A percentile compares a stretch with the other conserved stretches of the same genome.
phyloP scores from a whole-genome alignment of 2,888 invertebrate species.

The Antheraea yamamai region DNA sequence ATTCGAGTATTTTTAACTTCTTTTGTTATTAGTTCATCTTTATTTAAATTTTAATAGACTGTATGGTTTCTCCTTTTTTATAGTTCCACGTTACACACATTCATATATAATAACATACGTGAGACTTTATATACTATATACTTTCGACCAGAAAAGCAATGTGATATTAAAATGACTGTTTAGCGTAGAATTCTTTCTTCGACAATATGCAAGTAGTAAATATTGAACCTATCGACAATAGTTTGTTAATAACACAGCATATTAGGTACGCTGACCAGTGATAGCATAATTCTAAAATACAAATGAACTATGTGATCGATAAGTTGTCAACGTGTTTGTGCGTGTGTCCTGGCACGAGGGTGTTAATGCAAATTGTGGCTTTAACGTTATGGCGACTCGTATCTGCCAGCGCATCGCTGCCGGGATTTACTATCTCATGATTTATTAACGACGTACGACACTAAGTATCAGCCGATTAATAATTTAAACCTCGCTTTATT shows the following conservation, averaged over 20 bases:
- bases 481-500: not conserved
- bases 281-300: not conserved
- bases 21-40: no score
- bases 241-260: not conserved
- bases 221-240: not conserved
- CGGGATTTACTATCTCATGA: constrained; percentile 54
- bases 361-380: constrained; percentile 69
- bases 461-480: constrained; percentile 26
- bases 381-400: constrained; percentile 64
- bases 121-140: no score
- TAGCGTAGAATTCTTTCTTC: not conserved
- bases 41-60: no score
- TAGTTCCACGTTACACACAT: no score
- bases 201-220: not conserved
- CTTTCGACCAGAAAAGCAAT: not conserved
- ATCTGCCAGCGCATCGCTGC: constrained; percentile 50
- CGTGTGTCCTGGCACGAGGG: constrained; percentile 39
- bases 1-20: no score
- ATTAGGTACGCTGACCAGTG: not conserved
- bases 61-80: no score
- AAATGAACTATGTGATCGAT: constrained; percentile 27
- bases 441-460: constrained; percentile 41
- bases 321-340: constrained; percentile 32
- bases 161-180: not conserved
- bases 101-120: no score